A percentile compares a stretch with the other conserved stretches of the same genome.
Conservation (phyloP, 2,888 invertebrate genomes). For the Timandra comae region DNA sequence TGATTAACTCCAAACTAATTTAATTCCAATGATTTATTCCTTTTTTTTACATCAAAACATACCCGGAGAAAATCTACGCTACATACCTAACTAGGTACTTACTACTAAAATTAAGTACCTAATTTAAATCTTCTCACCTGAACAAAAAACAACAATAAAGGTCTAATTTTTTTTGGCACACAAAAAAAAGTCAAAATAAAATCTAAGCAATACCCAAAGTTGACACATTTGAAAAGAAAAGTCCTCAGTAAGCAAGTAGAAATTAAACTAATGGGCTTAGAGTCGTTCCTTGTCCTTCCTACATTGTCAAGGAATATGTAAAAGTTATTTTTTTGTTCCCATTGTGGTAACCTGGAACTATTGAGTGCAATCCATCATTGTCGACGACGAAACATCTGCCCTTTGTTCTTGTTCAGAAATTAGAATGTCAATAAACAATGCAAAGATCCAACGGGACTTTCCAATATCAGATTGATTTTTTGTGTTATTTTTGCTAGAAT, state of each 20-base stretch:
- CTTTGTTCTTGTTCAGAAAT: conserved; percentile 68
- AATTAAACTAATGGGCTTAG: conserved; percentile 36
- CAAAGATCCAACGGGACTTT: conserved; percentile 36
- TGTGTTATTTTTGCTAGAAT: too few relatives aligned
- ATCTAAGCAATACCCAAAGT: conserved; percentile 19
- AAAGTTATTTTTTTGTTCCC: conserved; percentile 46
- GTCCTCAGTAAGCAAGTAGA: conserved; percentile 46
- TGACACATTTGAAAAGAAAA: conserved; percentile 61
- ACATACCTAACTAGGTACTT: too few relatives aligned
- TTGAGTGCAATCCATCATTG: conserved; percentile 60
- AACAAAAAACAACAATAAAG: neutral
- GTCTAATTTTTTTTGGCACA: conserved; percentile 7
- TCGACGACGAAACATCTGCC: conserved; percentile 53
- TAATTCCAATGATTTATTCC: too few relatives aligned
- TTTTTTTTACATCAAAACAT: too few relatives aligned
- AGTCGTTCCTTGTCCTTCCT: conserved; percentile 8
- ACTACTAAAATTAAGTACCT: too few relatives aligned
- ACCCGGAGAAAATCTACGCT: too few relatives aligned
- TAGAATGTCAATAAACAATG: conserved; percentile 60
- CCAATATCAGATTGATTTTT: too few relatives aligned
- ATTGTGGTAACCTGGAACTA: conserved; percentile 47
- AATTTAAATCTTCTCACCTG: too few relatives aligned
- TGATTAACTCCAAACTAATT: too few relatives aligned
- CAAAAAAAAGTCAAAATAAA: too few relatives aligned
- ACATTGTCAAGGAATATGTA: conserved; percentile 47